Base-by-base conservation (phyloP, 2,797 vertebrate species). In the Microctenopoma stevenorrisi region DNA sequence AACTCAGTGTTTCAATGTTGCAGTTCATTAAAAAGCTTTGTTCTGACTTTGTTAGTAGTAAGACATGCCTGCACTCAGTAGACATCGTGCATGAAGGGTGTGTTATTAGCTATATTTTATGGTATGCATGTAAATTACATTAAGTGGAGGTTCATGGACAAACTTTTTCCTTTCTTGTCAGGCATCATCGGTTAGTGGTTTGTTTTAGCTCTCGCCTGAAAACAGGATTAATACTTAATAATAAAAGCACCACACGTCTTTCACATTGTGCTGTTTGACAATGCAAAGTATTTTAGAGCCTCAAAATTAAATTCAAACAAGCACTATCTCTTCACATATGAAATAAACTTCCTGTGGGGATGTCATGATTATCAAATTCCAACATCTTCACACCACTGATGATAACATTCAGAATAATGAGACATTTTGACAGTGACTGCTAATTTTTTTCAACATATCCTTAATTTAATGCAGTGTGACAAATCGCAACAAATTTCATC, bases 111-210 rank as follows among this genome's bases (percentile, higher is more conserved):
- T 9, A 26, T 9, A 50, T 26, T 10, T 15, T 10, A 46, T 40
- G 42, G 5, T 30, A 35, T 18, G 43, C 55, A 58, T 73, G 47
- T 53, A 46, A 33, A 49, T 26, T 62, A 16, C 42, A 35, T 48
- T 0, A 14, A 55, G 28, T 22, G 30, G 18, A 22, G 3, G 8
- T 37, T 53, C 37, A 64, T 46, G 44, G 48, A 65, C 43, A 10
- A 35, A 58, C 38, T 12, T 5, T 74, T 64, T 68, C 49, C 40
- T 64, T 33, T 37, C 22, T 12, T 38, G 30, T 55, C n/a, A 26
- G 55, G 50, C 37, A 42, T 57, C 30, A 33, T 7, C 5, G 48
- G 37, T 35, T 60, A 42, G 5, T 42, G 11, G n/a, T 64, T 26
- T 37, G 5, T 47, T 60, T 48, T 18, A 12, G 43, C 51, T 64